Base-by-base conservation (phyloP, 2,113 vertebrate species). In the Zapus hudsonius region DNA sequence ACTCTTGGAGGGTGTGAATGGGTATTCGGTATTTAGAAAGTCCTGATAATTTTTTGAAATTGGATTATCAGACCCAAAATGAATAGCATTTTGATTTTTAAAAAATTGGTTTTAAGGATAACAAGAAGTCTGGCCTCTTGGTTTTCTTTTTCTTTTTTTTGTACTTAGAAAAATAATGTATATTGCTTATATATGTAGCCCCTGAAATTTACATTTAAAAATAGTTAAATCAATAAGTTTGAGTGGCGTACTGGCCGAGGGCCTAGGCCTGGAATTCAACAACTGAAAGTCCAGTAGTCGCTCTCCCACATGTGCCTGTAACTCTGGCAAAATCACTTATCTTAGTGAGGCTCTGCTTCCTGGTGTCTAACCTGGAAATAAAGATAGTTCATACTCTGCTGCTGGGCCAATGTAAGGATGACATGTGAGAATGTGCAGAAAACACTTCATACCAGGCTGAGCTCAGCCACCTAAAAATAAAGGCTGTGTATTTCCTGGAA, bases 321-420 rank as follows among this genome's bases (percentile, higher is more conserved):
- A n/a, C 44, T 84, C 78, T 78, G 72, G n/a, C 38, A 19, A 72
- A 55, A 72, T 9, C 70, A 16, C 61, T 72, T 64, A 76, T 75
- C 76, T 93, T n/a, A 42, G 16, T 36, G 38, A 90, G 59, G 38
- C 67, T 80, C 31, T 9, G n/a, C 79, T 85, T 93, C 67, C 73
- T 89, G n/a, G 15, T 64, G n/a, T 10, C 44, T 66, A 73, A 25
- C 16, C 57, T 67, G 42, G 22, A 19, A 64, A 27, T 70, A 59
- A 55, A 92, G 88, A 16, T 38, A 40, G 0, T 31, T 31, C 69
- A 3, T 19, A 25, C 10, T 81, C 40, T 9, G 0, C 40, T 9
- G 0, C 52, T 52, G 36, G 59, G 72, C 78, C 70, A 33, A 55
- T 38, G 13, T 89, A 84, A 85, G 33, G 40, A 31, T 84, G 79